These are phyloP conservation scores for Tenthredo distinguenda DNA, from an alignment of 2,888 invertebrate genomes.

Conservation along the genomic window DNA sequence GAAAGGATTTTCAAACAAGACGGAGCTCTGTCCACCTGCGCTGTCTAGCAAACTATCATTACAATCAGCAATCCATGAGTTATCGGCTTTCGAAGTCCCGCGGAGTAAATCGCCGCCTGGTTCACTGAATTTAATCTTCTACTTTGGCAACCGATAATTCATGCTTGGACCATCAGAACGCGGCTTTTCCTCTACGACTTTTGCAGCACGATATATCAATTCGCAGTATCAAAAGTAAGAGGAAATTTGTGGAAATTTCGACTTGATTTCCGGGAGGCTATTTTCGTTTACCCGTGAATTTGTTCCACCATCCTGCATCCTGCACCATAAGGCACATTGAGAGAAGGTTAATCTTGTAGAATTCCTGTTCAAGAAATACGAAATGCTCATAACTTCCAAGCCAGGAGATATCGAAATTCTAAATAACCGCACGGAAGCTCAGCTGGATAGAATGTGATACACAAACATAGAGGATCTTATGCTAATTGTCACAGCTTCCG, in stretches of 20 bases:
- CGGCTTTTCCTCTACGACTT: background rate
- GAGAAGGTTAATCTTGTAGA: background rate
- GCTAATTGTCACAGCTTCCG: background rate
- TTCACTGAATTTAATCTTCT: conserved; percentile 7
- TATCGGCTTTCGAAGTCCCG: background rate
- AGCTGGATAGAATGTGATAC: background rate
- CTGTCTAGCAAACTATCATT: background rate
- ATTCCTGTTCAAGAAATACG: background rate
- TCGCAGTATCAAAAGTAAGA: background rate
- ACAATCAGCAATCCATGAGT: background rate
- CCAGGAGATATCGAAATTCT: background rate
- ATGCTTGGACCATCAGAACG: background rate
- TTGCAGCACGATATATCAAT: background rate
- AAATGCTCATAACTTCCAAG: background rate
- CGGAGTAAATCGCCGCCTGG: background rate
- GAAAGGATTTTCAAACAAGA: background rate
- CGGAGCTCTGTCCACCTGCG: background rate
- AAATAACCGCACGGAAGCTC: background rate
- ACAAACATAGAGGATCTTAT: background rate
- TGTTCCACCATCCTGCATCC: background rate
- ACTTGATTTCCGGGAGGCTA: background rate
- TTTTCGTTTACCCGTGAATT: background rate
- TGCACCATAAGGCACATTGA: background rate
- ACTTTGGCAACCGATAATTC: background rate
- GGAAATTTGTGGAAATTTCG: background rate